Evolutionary conservation across 2,113 vertebrate species (phyloP).

Genomic region (Perca flavescens): DNA sequence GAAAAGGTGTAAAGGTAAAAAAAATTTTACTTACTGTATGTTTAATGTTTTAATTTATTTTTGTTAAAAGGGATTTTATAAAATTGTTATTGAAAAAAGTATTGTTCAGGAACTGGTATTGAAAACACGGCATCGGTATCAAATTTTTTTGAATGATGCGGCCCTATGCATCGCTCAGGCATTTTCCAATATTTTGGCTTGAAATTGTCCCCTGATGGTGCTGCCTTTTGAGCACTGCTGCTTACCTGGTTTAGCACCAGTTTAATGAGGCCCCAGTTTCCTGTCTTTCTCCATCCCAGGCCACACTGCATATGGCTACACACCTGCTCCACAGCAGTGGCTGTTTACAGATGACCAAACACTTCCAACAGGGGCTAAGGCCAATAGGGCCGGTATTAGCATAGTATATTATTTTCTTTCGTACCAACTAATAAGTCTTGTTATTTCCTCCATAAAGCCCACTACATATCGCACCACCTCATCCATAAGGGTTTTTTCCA

Average conservation of each 20-base stretch:
- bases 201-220: slow-evolving; percentile 8
- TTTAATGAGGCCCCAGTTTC: slow-evolving; percentile 55
- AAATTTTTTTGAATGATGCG: too few species aligned
- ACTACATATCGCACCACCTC: neutral
- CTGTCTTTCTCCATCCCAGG: slow-evolving; percentile 31
- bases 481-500: neutral
- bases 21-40: too few species aligned
- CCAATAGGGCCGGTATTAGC: neutral
- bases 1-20: too few species aligned
- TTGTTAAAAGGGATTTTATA: too few species aligned
- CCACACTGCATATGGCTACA: slow-evolving; percentile 74
- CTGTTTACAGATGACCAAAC: slow-evolving; percentile 90
- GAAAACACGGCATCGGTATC: too few species aligned
- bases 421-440: slow-evolving; percentile 3
- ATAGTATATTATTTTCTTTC: slow-evolving; percentile 19
- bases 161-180: neutral
- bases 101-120: too few species aligned
- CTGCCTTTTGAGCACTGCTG: slow-evolving; percentile 40
- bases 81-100: too few species aligned
- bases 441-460: neutral
- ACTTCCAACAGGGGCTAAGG: slow-evolving; percentile 62
- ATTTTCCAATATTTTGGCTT: slow-evolving; percentile 35
- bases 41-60: too few species aligned
- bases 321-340: slow-evolving; percentile 88
- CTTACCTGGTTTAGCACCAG: slow-evolving; percentile 54